Conservation (phyloP, 2,888 invertebrate genomes). For the Lepetodrilus schrolli region DNA sequence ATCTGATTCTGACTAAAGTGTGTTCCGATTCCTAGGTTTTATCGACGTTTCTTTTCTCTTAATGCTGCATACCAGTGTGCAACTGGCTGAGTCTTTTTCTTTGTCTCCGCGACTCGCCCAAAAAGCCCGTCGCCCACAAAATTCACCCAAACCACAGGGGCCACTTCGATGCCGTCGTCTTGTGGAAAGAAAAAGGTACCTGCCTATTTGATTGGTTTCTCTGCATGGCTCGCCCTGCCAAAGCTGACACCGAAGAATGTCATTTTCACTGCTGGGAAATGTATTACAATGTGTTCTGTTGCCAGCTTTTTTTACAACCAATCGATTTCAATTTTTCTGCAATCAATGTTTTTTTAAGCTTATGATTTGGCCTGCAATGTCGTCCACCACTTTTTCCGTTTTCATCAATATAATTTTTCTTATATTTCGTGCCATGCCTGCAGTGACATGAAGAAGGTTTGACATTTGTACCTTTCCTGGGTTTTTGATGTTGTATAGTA, state of each 20-base stretch:
- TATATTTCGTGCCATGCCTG: background rate
- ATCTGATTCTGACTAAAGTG: background rate
- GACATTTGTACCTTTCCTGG: background rate
- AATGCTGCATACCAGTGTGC: slow-evolving; percentile 57
- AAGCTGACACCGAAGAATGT: slow-evolving; percentile 1
- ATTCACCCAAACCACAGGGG: slow-evolving; percentile 65
- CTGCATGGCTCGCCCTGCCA: background rate
- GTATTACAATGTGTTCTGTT: no score
- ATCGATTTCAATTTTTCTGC: background rate
- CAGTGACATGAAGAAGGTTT: slow-evolving; percentile 26
- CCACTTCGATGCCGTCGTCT: slow-evolving; percentile 71
- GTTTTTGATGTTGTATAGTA: no score
- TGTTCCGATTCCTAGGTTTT: no score
- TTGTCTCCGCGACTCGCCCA: slow-evolving; percentile 64
- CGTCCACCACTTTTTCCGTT: background rate
- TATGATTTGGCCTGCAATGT: background rate
- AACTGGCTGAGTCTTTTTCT: slow-evolving; percentile 71
- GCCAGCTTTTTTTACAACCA: background rate
- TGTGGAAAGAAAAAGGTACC: slow-evolving; percentile 72
- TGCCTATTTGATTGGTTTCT: background rate
- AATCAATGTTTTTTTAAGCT: background rate
- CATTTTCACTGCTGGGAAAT: no score
- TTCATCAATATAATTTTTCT: background rate
- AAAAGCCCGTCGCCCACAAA: slow-evolving; percentile 59
- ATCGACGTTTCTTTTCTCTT: background rate